Base-by-base conservation (phyloP, 1,140 invertebrate species). In the Anastrepha obliqua region DNA sequence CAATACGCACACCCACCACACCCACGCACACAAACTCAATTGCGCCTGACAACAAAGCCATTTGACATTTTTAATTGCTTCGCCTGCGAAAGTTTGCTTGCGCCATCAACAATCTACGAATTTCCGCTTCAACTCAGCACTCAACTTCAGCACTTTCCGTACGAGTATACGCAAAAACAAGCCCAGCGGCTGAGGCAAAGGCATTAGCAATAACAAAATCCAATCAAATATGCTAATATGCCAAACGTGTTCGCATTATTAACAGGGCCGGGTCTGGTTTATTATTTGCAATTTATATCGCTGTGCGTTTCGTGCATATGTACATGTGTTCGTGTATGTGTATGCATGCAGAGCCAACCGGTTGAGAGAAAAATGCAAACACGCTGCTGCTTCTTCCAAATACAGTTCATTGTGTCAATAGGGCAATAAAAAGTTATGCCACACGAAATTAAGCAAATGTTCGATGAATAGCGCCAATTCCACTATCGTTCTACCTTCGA, bases 141-240 rank as follows among this genome's bases (percentile, higher is more conserved):
- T 13, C 4, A 17, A 15, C 60, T 62, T 62, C 60, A 17, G 60
- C 17, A 17, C 60, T 13, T 62, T 62, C 13, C 17, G 15, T 62
- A 29, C 29, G 29, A 29, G 29, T 29, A 29, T 29, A 29, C 29
- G 29, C 29, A 62, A n/a, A 4, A 13, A n/a, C 17, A 17, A n/a
- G 11, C 60, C 17, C 9, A 5, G 8, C 15, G 60, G 60, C 60
- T 11, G 60, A 62, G 13, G 17, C 60, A 62, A 13, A 29, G 29
- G 6, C 51, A 55, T 62, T 17, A 42, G 13, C 5, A 74, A 44
- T 13, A 74, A 74, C 67, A 11, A 74, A 74, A 39, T 3, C 17
- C 67, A 74, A 47, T 74, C 67, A 74, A 47, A 74, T 74, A 70
- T 70, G 65, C 65, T 70, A 70, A 70, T 70, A 70, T 13, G 6